These are phyloP conservation scores for Ariopsis seemanni DNA, from an alignment of 2,113 vertebrate genomes.

Conservation along the genomic window DNA sequence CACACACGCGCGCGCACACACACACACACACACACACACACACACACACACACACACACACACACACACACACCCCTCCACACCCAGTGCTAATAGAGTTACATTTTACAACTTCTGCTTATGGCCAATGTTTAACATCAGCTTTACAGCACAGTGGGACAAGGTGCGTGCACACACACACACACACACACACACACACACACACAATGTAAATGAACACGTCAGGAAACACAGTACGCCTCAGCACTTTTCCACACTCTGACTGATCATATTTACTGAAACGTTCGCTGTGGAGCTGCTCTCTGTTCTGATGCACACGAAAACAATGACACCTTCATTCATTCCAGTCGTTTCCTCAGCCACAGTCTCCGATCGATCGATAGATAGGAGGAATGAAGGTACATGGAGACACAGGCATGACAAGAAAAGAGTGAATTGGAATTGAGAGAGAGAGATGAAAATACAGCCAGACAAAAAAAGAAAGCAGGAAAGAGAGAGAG, in stretches of 20 bases:
- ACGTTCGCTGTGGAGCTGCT: background rate
- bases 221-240: background rate
- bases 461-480: background rate
- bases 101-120: slow-evolving; percentile 4
- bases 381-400: background rate
- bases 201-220: background rate
- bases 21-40: background rate
- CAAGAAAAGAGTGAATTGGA: background rate
- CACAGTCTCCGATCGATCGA: background rate
- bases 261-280: background rate
- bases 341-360: background rate
- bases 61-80: slow-evolving; percentile 1
- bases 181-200: background rate
- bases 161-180: background rate
- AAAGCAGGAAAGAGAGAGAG: too few relatives aligned
- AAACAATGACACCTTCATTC: background rate
- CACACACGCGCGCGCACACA: background rate
- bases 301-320: background rate
- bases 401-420: too few relatives aligned
- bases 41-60: background rate
- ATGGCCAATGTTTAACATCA: slow-evolving; percentile 10
- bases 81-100: background rate
- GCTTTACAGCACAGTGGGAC: background rate
- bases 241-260: background rate
- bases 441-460: background rate